Evolutionary conservation across 53 echinoderm and acorn worm species (phyloP).

Genomic region (Apostichopus leukothele): DNA sequence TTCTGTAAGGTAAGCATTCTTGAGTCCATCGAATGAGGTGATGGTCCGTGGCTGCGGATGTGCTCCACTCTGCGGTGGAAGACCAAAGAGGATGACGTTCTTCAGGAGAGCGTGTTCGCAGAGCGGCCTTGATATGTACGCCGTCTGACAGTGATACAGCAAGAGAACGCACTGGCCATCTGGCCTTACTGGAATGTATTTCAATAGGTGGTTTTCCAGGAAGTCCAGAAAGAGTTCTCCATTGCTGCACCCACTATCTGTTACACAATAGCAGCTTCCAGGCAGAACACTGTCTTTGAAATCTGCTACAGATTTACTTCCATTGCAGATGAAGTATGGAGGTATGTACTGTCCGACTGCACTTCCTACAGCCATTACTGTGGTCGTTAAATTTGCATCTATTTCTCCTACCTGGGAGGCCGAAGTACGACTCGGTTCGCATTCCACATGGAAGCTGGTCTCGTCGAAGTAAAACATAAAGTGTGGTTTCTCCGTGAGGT

Average conservation of each 20-base stretch:
- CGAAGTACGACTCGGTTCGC: background rate
- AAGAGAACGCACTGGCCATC: background rate
- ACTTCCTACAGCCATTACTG: slow-evolving; percentile 4
- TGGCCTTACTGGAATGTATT: background rate
- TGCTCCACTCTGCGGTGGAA: background rate
- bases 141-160: background rate
- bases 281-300: background rate
- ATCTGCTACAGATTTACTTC: background rate
- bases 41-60: background rate
- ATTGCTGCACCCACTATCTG: background rate
- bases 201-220: background rate
- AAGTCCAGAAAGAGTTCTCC: background rate
- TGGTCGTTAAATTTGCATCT: background rate
- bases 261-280: background rate
- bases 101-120: background rate
- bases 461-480: background rate
- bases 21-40: background rate
- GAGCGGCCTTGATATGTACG: background rate
- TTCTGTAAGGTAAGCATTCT: background rate
- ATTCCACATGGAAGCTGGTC: background rate
- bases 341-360: background rate
- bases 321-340: background rate
- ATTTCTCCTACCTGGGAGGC: background rate
- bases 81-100: background rate
- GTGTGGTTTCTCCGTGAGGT: background rate